A percentile compares a stretch with the other conserved stretches of the same genome.
Evolutionary conservation across 1,140 invertebrate species (phyloP).

Genomic region (Drosophila subobscura): DNA sequence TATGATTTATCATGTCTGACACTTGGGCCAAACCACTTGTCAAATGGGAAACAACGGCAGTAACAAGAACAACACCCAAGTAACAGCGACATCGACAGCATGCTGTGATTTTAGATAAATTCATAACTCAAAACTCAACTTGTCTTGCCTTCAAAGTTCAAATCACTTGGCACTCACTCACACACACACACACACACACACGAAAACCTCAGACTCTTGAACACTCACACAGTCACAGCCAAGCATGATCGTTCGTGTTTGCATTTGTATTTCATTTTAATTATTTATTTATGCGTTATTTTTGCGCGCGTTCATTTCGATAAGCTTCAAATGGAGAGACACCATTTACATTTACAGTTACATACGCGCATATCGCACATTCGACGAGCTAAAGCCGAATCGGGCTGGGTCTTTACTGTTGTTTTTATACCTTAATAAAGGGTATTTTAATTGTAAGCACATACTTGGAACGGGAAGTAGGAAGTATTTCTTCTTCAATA

Average conservation of each 20-base stretch:
- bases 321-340: slow-evolving; percentile 75
- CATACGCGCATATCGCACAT: slow-evolving; percentile 13
- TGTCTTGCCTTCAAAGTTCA: slow-evolving; percentile 83
- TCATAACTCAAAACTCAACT: slow-evolving; percentile 77
- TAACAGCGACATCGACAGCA: slow-evolving; percentile 67
- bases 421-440: slow-evolving; percentile 3
- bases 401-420: slow-evolving; percentile 1
- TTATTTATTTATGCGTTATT: slow-evolving; percentile 81
- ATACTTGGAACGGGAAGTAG: too few relatives aligned
- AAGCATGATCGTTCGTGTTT: slow-evolving; percentile 21
- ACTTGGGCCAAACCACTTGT: slow-evolving; percentile 81
- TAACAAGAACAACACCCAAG: slow-evolving; percentile 36
- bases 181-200: slow-evolving; percentile 12
- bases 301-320: slow-evolving; percentile 75
- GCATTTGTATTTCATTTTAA: slow-evolving; percentile 60
- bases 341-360: slow-evolving; percentile 77
- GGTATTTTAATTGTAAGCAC: too few relatives aligned
- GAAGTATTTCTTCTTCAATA: slow-evolving; percentile 10
- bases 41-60: slow-evolving; percentile 60
- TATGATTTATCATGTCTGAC: slow-evolving; percentile 80
- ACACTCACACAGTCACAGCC: not conserved
- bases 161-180: slow-evolving; percentile 67
- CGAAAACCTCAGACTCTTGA: too few relatives aligned
- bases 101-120: slow-evolving; percentile 81
- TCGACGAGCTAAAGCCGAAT: not conserved